Percentiles rank a stretch among this genome's conserved stretches.
These are phyloP conservation scores for Agonopterix heracliana DNA, from an alignment of 2,888 invertebrate species.

Conservation along the genomic window DNA sequence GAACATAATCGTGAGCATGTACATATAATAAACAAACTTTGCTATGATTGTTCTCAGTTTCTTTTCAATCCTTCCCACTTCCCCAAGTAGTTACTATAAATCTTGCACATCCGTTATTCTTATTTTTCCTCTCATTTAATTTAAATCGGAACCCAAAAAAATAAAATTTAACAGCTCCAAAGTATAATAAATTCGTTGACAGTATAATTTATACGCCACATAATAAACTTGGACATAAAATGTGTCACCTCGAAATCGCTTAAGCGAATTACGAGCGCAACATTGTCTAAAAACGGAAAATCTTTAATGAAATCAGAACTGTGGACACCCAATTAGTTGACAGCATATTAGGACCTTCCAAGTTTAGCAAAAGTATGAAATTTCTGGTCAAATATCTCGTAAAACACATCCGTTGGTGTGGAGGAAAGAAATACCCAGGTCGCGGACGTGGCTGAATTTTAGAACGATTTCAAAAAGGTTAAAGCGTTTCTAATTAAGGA, in stretches of 20 bases:
- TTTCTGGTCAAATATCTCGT: slow-evolving; percentile 47
- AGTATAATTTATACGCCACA: slow-evolving; percentile 21
- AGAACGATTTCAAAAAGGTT: too few relatives aligned
- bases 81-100: slow-evolving; percentile 5
- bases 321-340: slow-evolving; percentile 1
- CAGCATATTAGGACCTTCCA: slow-evolving; percentile 1
- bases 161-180: slow-evolving; percentile 5
- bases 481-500: too few relatives aligned
- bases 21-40: too few relatives aligned
- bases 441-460: too few relatives aligned
- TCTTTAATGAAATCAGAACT: slow-evolving; percentile 1
- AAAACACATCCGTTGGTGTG: slow-evolving; percentile 33
- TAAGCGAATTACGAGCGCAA: slow-evolving; percentile 10
- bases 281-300: slow-evolving; percentile 2
- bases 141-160: slow-evolving; percentile 8
- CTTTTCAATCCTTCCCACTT: too few relatives aligned
- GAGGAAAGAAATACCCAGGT: too few relatives aligned
- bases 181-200: slow-evolving; percentile 19
- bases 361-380: slow-evolving; percentile 7
- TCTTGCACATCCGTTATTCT: slow-evolving; percentile 7
- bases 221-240: slow-evolving; percentile 25
- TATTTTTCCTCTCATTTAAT: slow-evolving; percentile 11
- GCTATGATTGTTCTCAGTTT: too few relatives aligned
- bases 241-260: slow-evolving; percentile 12
- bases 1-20: too few relatives aligned